Percentiles rank a stretch among this genome's conserved stretches.
These are phyloP conservation scores for Polyploca ridens DNA, from an alignment of 2,888 invertebrate species.

Conservation along the genomic window DNA sequence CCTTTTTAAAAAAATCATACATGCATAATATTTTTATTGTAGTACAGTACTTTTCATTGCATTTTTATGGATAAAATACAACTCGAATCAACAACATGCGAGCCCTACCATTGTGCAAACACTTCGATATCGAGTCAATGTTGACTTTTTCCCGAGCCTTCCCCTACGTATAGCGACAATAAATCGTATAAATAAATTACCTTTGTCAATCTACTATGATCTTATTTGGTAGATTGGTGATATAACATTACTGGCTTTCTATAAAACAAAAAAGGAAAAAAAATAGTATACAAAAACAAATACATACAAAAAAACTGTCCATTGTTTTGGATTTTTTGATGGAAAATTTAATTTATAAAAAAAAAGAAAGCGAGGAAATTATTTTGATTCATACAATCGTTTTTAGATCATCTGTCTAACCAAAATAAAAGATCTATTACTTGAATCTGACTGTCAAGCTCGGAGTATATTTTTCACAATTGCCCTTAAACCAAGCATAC, in stretches of 20 bases:
- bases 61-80: slow-evolving; percentile 15
- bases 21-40: too few relatives aligned
- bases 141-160: slow-evolving; percentile 65
- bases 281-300: not conserved
- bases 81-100: slow-evolving; percentile 22
- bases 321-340: too few relatives aligned
- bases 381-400: not conserved
- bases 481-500: slow-evolving; percentile 29
- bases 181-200: slow-evolving; percentile 81
- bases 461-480: not conserved
- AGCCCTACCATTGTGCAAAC: slow-evolving; percentile 67
- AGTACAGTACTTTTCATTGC: not conserved
- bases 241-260: slow-evolving; percentile 19
- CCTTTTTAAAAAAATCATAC: too few relatives aligned
- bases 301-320: not conserved
- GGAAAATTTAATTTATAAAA: too few relatives aligned
- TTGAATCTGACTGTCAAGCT: not conserved
- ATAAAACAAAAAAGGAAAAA: not conserved
- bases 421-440: not conserved
- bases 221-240: slow-evolving; percentile 51
- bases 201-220: slow-evolving; percentile 75
- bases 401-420: not conserved
- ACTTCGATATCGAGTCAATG: slow-evolving; percentile 77
- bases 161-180: slow-evolving; percentile 61
- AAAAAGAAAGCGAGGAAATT: too few relatives aligned